Evolutionary conservation across 2,113 vertebrate genomes (phyloP).

Genomic region (Elachura formosa): DNA sequence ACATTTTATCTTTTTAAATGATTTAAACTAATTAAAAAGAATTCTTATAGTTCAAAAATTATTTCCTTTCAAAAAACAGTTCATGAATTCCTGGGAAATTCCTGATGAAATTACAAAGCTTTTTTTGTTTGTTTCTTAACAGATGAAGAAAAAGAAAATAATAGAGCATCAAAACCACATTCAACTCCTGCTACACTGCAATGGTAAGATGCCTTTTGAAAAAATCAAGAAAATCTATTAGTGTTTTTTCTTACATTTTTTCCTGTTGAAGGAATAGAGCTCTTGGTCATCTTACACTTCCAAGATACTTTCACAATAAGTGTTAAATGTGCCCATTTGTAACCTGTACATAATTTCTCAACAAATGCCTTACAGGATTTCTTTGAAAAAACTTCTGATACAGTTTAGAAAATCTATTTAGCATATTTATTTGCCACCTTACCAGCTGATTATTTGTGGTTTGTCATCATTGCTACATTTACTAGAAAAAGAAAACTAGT

Average conservation of each 20-base stretch:
- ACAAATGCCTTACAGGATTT: neutral
- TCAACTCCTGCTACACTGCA: slow-evolving; percentile 97
- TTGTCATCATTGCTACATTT: neutral
- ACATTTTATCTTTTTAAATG: neutral
- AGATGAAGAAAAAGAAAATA: slow-evolving; percentile 99
- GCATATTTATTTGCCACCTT: neutral
- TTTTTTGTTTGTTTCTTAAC: slow-evolving; percentile 50
- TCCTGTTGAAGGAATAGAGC: neutral
- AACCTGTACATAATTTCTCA: neutral
- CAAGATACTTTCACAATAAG: neutral
- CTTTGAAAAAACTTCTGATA: neutral
- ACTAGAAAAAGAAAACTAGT: neutral
- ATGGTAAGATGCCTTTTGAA: slow-evolving; percentile 79
- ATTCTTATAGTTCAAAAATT: neutral
- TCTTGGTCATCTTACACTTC: neutral
- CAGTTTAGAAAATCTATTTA: neutral
- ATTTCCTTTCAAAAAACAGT: neutral
- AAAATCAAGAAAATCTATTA: neutral
- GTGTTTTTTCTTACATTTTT: neutral
- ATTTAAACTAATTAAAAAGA: too few relatives aligned
- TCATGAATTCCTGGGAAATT: neutral
- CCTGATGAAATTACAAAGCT: neutral
- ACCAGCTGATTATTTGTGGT: neutral
- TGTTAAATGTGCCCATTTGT: neutral
- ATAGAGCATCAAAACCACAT: slow-evolving; percentile 95